Evolutionary conservation across 2,888 invertebrate species (phyloP), one percentile per base, ranked within the genome.

Genomic region (Sussaba pulchella): DNA sequence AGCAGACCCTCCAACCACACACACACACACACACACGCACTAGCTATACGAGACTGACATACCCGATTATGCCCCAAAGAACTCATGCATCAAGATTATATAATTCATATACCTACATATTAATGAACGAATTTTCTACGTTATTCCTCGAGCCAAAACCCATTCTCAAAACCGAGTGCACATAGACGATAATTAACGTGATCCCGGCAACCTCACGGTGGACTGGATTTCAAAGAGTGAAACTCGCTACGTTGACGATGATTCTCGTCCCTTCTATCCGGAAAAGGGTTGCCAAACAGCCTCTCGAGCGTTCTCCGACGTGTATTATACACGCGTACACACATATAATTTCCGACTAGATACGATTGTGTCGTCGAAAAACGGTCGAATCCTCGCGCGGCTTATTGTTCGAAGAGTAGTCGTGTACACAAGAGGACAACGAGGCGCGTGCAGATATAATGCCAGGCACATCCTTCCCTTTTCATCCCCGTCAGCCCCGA

Each of bases 301-400:
- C 61, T 31, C 72, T 66, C 21, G 17, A n/a, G 45, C 64, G 36
- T 19, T 47, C 50, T 54, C 71, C 61, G 61, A 76, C 54, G 66
- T 63, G 67, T 67, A 52, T 61, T 74, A 67, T 78, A 77, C 31
- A 31, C 31, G 4, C 31, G 6, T 31, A 31, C 6, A 31, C 6
- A 2, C 6, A 6, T 31, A 31, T 6, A 5, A n/a, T 6, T 31
- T 31, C 2, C 74, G 78, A 83, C 78, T 71, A 83, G 81, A 82
- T 82, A 75, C 78, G 77, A 79, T 81, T 79, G 82, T 81, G 64
- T 57, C 39, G 69, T 74, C 59, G 67, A 57, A 31, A 52, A 76
- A 64, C 50, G 36, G 59, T 72, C 71, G 67, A 75, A 61, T 47
- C 61, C 17, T 61, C 54, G 26, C n/a, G 63, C 4, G n/a, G 31